Conservation (phyloP, 1,140 invertebrate genomes). For the Araneus ventricosus region DNA sequence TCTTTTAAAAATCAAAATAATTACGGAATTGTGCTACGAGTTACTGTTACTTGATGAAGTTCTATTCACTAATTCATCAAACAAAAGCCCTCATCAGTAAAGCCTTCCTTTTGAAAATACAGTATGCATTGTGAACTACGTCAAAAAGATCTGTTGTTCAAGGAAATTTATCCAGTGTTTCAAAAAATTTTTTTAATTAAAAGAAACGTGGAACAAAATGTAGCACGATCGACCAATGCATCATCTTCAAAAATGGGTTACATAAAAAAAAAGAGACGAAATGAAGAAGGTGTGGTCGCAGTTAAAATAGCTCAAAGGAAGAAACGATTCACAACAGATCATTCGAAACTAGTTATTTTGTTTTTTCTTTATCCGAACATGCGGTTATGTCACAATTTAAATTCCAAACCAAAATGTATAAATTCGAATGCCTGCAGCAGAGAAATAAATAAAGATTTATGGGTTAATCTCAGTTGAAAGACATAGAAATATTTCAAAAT, state of each 20-base stretch:
- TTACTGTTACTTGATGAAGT: background rate
- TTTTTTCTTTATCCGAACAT: too few species aligned
- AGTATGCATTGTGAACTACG: background rate
- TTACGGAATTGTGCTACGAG: background rate
- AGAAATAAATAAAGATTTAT: too few species aligned
- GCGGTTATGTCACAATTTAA: too few species aligned
- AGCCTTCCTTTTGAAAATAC: background rate
- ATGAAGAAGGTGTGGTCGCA: background rate
- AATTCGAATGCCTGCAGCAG: too few species aligned
- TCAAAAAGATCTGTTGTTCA: background rate
- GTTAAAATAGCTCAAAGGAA: background rate
- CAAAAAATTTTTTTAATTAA: background rate
- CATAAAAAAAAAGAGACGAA: background rate
- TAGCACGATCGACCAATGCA: slow-evolving; percentile 11
- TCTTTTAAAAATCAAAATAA: background rate
- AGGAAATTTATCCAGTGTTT: background rate
- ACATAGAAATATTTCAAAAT: too few species aligned
- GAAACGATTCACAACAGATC: background rate
- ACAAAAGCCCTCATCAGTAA: background rate
- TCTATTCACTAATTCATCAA: background rate
- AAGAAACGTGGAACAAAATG: slow-evolving; percentile 14
- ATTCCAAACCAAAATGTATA: too few species aligned
- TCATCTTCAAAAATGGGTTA: slow-evolving; percentile 26
- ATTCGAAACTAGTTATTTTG: too few species aligned
- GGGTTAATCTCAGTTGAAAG: too few species aligned